Evolutionary conservation across 2,113 vertebrate genomes (phyloP).

Genomic region (Pollimyrus isidori): DNA sequence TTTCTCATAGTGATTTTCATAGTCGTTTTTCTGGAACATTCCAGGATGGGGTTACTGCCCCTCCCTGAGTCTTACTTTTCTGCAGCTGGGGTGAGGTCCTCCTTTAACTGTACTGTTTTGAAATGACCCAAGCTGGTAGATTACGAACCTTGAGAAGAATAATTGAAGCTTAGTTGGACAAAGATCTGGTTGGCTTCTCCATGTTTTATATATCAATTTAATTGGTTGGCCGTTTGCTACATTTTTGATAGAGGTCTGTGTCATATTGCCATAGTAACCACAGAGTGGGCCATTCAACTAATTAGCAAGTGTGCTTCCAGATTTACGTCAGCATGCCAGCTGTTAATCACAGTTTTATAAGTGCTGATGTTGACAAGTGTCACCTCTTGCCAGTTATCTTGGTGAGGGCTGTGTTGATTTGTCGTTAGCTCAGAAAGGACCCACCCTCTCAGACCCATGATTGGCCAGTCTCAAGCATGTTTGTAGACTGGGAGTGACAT

Average conservation of each 20-base stretch:
- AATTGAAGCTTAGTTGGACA: background rate
- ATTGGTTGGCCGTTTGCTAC: background rate
- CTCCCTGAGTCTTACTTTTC: background rate
- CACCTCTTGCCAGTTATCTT: background rate
- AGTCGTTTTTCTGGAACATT: background rate
- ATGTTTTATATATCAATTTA: background rate
- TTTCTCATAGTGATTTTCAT: background rate
- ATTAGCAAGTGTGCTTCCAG: background rate
- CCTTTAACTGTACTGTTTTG: background rate
- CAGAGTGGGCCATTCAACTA: background rate
- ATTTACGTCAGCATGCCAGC: background rate
- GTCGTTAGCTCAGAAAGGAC: background rate
- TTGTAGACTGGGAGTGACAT: background rate
- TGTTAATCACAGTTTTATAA: background rate
- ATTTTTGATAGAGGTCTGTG: background rate
- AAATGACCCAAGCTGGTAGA: background rate
- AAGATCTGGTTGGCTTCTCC: background rate
- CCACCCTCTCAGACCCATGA: background rate
- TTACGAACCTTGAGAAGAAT: background rate
- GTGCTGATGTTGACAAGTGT: background rate
- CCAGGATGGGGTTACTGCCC: background rate
- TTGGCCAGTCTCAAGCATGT: background rate
- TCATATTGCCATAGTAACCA: background rate
- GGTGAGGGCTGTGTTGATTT: background rate
- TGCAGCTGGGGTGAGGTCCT: background rate